Base-by-base conservation (phyloP, 2,888 invertebrate genomes). In the Oscheius sp. region DNA sequence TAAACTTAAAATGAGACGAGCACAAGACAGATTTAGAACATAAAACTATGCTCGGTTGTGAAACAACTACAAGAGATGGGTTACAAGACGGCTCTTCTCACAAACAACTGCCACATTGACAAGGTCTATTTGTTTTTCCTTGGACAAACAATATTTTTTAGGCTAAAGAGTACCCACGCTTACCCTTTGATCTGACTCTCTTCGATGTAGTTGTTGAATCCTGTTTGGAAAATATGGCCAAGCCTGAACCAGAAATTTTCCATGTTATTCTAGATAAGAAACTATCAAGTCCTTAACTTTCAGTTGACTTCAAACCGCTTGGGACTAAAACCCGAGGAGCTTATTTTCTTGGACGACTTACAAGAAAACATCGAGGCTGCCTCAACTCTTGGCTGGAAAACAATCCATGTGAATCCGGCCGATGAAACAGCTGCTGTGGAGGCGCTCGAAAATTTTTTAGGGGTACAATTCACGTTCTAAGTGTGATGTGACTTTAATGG, bases 191-290 rank as follows among this genome's bases (percentile, higher is more conserved):
- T 55, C 65, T 72, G 31, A 65, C 74, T 8, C 67, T 61, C 25
- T 82, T 82, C 58, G 79, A 82, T 46, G 73, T 75, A 31, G 78
- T 82, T 57, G 73, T 82, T 3, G 82, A 82, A 64, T 80, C 80
- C 8, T 79, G 80, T 52, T 23, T 77, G 34, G 73, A 79, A 58
- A 74, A 74, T 1, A 3, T 70, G 6, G 72, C 76, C 68, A 82
- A 82, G 65, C 82, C 82, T 10, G 75, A 81, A 31, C 66, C 71
- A 23, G 58, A 58, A 17, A 76, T 81, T 23, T 81, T 78, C 64
- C 53, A 68, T 58, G 63, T 78, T 20, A 68, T 46, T 25, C 23
- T 17, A 55, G 23, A 55, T 31, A 31, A 34, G 20, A 39, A 45
- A n/a, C 29, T 5, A 39, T 39, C 6, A 53, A 46, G n/a, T 53